phyloP scores from a whole-genome alignment of 2,888 invertebrate species.

The Cerceris ruficornis region DNA sequence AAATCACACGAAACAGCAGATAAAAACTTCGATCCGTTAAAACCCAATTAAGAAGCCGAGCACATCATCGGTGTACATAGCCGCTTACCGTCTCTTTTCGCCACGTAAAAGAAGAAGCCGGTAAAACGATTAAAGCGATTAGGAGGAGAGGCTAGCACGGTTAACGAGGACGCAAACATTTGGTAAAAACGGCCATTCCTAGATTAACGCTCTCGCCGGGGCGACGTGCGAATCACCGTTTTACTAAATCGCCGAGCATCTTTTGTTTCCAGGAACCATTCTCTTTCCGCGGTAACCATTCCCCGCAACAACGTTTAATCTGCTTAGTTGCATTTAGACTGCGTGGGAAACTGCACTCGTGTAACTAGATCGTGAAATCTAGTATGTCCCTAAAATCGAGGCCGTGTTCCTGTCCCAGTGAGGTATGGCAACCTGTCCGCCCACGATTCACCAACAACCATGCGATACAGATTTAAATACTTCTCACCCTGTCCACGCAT shows the following conservation, averaged over 20 bases:
- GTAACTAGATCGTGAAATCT: constrained; percentile 69
- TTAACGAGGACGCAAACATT: not conserved
- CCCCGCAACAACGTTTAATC: constrained; percentile 72
- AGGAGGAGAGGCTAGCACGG: not conserved
- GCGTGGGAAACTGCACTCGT: constrained; percentile 71
- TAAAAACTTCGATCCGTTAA: no score
- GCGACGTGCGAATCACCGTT: constrained; percentile 35
- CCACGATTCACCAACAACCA: constrained; percentile 64
- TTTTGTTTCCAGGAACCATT: constrained; percentile 54
- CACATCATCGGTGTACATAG: not conserved
- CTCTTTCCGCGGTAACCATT: constrained; percentile 58
- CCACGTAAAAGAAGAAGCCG: not conserved
- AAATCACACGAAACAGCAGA: no score
- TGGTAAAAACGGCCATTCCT: not conserved
- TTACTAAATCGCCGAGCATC: constrained; percentile 55
- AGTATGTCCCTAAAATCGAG: constrained; percentile 70
- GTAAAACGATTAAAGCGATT: not conserved
- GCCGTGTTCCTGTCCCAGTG: constrained; percentile 69
- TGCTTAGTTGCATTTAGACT: constrained; percentile 71
- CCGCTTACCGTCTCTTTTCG: no score
- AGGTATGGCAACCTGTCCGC: constrained; percentile 63
- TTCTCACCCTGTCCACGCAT: constrained; percentile 40
- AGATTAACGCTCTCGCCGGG: constrained; percentile 13
- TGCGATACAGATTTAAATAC: constrained; percentile 68
- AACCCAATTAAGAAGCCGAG: not conserved